phyloP scores from a whole-genome alignment of 1,140 invertebrate genomes.

The Cardiocondyla obscurior region DNA sequence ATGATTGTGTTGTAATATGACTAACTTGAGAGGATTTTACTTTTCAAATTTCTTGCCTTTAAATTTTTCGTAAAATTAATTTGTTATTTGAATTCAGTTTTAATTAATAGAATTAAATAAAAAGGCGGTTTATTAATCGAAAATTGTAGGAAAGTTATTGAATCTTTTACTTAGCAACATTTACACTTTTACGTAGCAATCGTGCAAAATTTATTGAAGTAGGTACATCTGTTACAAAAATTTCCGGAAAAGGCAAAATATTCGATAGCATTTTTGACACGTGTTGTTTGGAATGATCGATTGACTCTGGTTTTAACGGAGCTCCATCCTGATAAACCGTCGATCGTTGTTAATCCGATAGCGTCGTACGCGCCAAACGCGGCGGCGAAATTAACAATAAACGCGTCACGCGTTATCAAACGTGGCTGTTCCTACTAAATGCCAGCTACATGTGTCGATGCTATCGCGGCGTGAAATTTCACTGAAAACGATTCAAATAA shows the following conservation, averaged over 20 bases:
- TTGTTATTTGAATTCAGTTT: neutral
- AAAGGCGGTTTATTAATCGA: neutral
- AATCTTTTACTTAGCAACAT: no score
- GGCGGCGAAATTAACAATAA: conserved; percentile 48
- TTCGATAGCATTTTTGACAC: neutral
- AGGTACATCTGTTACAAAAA: neutral
- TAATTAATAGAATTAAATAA: neutral
- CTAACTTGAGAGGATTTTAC: neutral
- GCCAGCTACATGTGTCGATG: conserved; percentile 37
- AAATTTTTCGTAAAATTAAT: neutral
- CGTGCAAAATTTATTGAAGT: neutral
- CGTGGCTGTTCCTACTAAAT: conserved; percentile 32
- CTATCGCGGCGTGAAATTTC: conserved; percentile 23
- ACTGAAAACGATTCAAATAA: conserved; percentile 27
- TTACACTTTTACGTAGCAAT: neutral
- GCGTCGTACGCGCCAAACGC: conserved; percentile 9
- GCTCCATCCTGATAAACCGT: conserved; percentile 30
- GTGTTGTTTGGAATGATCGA: conserved; percentile 34
- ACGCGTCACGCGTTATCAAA: conserved; percentile 44
- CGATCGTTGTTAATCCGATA: conserved; percentile 40
- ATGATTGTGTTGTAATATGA: no score
- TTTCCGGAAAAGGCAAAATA: conserved; percentile 13
- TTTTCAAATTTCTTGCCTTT: neutral
- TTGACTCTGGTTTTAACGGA: conserved; percentile 16
- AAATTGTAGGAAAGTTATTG: neutral